phyloP scores from a whole-genome alignment of 1,140 invertebrate species.

The Drosophila kikkawai region DNA sequence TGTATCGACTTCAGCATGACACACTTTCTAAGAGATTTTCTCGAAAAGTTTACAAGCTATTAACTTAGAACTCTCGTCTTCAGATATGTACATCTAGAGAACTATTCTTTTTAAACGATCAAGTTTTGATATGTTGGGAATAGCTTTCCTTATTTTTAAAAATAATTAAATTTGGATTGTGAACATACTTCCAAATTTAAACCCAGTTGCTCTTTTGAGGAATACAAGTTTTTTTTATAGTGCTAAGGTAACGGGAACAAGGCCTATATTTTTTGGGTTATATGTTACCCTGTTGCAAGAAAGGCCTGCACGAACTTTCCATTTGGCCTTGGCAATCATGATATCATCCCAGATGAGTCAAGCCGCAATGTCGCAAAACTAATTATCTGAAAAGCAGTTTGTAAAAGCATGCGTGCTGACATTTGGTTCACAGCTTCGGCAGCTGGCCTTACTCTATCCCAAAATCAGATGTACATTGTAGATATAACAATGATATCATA shows the following conservation, averaged over 20 bases:
- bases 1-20: background rate
- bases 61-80: background rate
- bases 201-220: background rate
- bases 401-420: slow-evolving; percentile 58
- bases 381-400: slow-evolving; percentile 64
- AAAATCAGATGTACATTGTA: slow-evolving; percentile 20
- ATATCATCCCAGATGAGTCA: slow-evolving; percentile 53
- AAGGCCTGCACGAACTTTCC: slow-evolving; percentile 37
- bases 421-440: slow-evolving; percentile 48
- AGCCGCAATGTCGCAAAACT: slow-evolving; percentile 53
- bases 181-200: background rate
- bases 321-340: slow-evolving; percentile 35
- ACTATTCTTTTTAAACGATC: background rate
- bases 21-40: background rate
- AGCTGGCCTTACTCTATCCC: slow-evolving; percentile 17
- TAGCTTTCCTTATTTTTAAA: background rate
- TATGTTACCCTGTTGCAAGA: slow-evolving; percentile 31
- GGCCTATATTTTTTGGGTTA: slow-evolving; percentile 23
- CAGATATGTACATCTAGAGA: background rate
- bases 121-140: background rate
- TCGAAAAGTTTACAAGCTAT: background rate
- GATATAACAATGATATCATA: slow-evolving; percentile 30
- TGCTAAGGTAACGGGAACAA: slow-evolving; percentile 2
- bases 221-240: background rate
- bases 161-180: background rate